Evolutionary conservation across 2,113 vertebrate genomes (phyloP).

Genomic region (human (Homo sapiens)): GRCh38 chr3:127669001-127669500

Average conservation of each 20-base stretch:
- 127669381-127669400: too few relatives aligned
- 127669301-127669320: not conserved
- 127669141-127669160: slow-evolving; percentile 92
- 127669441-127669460: accelerated
- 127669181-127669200: slow-evolving; percentile 89
- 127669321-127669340: not conserved
- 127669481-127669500: not conserved
- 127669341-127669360: not conserved
- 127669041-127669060: not conserved
- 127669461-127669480: not conserved
- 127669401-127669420: accelerated
- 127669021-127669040: not conserved
- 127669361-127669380: not conserved
- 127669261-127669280: not conserved
- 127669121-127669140: slow-evolving; percentile 78
- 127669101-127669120: slow-evolving; percentile 19
- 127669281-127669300: too few relatives aligned
- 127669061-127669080: not conserved
- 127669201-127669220: slow-evolving; percentile 84
- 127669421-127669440: not conserved
- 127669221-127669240: not conserved
- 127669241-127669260: too few relatives aligned
- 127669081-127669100: not conserved
- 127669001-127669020: not conserved
- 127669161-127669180: slow-evolving; percentile 93